These are phyloP conservation scores for Lophius americanus DNA, from an alignment of 2,797 vertebrate species.

Conservation along the genomic window DNA sequence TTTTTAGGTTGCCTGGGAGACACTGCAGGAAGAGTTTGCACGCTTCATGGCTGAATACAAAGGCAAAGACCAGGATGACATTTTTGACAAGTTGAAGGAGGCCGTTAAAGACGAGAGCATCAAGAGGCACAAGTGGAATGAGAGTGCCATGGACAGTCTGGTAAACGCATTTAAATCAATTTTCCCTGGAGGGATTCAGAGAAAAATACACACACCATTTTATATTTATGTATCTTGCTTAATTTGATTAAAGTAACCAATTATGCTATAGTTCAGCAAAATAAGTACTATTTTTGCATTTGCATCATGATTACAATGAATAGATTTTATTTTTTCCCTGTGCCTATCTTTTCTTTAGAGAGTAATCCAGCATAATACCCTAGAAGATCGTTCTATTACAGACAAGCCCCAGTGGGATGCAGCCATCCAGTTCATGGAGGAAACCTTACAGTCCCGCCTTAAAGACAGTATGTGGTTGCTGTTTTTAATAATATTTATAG, in stretches of 20 bases:
- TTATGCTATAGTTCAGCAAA: not conserved
- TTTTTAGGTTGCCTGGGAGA: conserved; percentile 97
- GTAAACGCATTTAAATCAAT: conserved; percentile 75
- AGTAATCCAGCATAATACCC: conserved; percentile 97
- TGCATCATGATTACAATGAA: not conserved
- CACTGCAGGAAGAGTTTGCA: conserved; percentile 96
- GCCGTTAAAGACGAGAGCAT: conserved; percentile 97
- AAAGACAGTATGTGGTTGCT: conserved; percentile 88
- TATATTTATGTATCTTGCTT: not conserved
- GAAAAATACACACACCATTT: not conserved
- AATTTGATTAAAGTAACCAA: not conserved
- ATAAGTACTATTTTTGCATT: conserved; percentile 1
- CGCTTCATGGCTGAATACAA: conserved; percentile 97
- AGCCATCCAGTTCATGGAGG: conserved; percentile 98
- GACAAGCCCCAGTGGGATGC: conserved; percentile 99
- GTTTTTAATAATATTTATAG: no score
- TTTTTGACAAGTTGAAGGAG: conserved; percentile 98
- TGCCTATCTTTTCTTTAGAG: conserved; percentile 77
- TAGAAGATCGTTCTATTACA: conserved; percentile 97
- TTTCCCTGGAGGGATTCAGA: conserved; percentile 13
- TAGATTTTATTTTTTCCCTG: not conserved
- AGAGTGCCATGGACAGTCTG: conserved; percentile 95
- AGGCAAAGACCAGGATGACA: conserved; percentile 96
- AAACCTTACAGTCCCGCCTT: conserved; percentile 93
- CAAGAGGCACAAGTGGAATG: conserved; percentile 98